Base-by-base conservation (phyloP, 1,140 invertebrate species). In the Sipha flava region DNA sequence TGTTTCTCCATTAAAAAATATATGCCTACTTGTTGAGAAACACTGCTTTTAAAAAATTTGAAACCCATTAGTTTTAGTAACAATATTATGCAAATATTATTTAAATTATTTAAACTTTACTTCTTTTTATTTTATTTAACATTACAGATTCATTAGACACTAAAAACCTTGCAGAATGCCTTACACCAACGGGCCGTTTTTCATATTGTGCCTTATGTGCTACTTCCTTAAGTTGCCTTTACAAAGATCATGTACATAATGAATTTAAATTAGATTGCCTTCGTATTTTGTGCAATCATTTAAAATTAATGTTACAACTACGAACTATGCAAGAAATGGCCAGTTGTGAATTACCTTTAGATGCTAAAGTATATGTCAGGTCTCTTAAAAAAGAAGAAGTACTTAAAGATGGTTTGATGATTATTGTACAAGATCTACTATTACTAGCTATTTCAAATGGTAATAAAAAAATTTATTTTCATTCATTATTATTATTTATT, bases 181-280 rank as follows among this genome's bases (percentile, higher is more conserved):
- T 77, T n/a, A 18, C 73, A 29, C 34, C 34, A 57, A 77, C 73
- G 1, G 73, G 73, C 16, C 73, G 73, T 29, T 77, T 77, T 77
- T 59, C 73, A 59, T 77, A 57, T 45, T 77, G 73, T 77, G 73
- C 73, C 1, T 57, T 77, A 57, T 77, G 73, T 43, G 73, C 73
- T 59, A 77, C 73, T 59, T 77, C 73, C 23, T 40, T 77, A 43
- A 59, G 52, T 1, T 77, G 49, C 23, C 49, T 77, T 0, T 77
- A 77, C 37, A 54, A 54, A 77, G 54, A 77, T 59, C 34, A 14
- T 40, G 12, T 43, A 23, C 52, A 77, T 43, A 16, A 29, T 29
- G 52, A 59, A 37, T 77, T 77, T 26, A 77, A 77, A 6, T 43
- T 77, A 9, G 34, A 57, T 12, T 77, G 49, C 40, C 18, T 77